A percentile compares a stretch with the other conserved stretches of the same genome.
These are phyloP conservation scores for Geotrupes spiniger DNA, from an alignment of 2,888 invertebrate species.

Conservation along the genomic window DNA sequence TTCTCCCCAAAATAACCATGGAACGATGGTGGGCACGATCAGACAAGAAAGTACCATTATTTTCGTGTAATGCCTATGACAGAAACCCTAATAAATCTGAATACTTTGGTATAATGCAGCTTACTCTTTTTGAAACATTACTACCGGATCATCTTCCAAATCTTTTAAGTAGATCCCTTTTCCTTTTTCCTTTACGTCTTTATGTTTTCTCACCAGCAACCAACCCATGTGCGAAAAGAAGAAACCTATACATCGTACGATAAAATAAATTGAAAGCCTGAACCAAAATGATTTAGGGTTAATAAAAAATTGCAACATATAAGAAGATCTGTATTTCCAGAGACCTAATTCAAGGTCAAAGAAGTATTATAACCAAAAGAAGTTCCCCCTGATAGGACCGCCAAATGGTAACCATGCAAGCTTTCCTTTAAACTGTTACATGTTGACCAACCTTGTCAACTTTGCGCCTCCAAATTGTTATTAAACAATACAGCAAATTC, in stretches of 20 bases:
- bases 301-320: no score
- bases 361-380: no score
- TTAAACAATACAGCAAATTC: no score
- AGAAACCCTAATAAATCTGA: slow-evolving; percentile 63
- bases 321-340: no score
- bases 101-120: slow-evolving; percentile 71
- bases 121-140: slow-evolving; percentile 83
- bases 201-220: slow-evolving; percentile 85
- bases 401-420: no score
- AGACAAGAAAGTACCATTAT: slow-evolving; percentile 70
- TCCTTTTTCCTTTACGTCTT: slow-evolving; percentile 82
- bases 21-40: slow-evolving; percentile 61
- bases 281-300: no score
- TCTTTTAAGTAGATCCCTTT: slow-evolving; percentile 84
- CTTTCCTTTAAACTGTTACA: no score
- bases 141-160: slow-evolving; percentile 77
- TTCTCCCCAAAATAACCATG: slow-evolving; percentile 59
- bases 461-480: no score
- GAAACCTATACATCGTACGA: slow-evolving; percentile 51
- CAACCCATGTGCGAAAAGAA: slow-evolving; percentile 96
- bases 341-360: no score
- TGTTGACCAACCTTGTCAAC: no score
- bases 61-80: slow-evolving; percentile 70
- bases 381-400: no score
- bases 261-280: no score